Percentiles rank a stretch among this genome's conserved stretches.
Evolutionary conservation across 2,888 invertebrate species (phyloP).

Genomic region (Peribatodes rhomboidaria): DNA sequence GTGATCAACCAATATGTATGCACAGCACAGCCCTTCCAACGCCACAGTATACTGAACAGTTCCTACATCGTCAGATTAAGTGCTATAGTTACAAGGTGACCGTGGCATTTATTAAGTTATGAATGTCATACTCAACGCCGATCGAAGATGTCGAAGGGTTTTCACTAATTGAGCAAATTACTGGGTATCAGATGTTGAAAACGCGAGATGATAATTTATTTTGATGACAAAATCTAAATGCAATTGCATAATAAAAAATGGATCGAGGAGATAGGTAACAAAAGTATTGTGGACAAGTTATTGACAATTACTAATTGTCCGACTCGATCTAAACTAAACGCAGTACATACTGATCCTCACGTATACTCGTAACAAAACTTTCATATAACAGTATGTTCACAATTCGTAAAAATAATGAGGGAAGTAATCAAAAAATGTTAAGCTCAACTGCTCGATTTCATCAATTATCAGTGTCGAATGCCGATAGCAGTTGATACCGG

Average conservation of each 20-base stretch:
- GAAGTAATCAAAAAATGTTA: background rate
- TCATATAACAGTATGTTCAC: background rate
- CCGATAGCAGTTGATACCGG: background rate
- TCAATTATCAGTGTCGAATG: background rate
- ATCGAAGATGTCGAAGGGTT: background rate
- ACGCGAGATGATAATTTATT: background rate
- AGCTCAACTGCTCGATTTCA: background rate
- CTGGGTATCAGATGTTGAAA: conserved; percentile 15
- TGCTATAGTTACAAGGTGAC: conserved; percentile 13
- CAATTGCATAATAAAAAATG: background rate
- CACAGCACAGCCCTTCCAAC: conserved; percentile 53
- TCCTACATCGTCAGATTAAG: conserved; percentile 12
- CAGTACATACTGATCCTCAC: background rate
- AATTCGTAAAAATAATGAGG: background rate
- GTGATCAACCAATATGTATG: conserved; percentile 76
- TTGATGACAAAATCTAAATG: conserved; percentile 12
- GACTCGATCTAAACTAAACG: background rate
- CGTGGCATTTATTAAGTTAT: conserved; percentile 6
- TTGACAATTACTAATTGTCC: background rate
- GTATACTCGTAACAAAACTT: background rate
- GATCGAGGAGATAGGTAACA: background rate
- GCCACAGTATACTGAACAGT: conserved; percentile 48
- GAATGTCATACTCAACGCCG: conserved; percentile 10
- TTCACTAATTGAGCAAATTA: conserved; percentile 9
- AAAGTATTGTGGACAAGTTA: no score